These are phyloP conservation scores for Psittacula echo DNA, from an alignment of 2,797 vertebrate species.

Conservation along the genomic window DNA sequence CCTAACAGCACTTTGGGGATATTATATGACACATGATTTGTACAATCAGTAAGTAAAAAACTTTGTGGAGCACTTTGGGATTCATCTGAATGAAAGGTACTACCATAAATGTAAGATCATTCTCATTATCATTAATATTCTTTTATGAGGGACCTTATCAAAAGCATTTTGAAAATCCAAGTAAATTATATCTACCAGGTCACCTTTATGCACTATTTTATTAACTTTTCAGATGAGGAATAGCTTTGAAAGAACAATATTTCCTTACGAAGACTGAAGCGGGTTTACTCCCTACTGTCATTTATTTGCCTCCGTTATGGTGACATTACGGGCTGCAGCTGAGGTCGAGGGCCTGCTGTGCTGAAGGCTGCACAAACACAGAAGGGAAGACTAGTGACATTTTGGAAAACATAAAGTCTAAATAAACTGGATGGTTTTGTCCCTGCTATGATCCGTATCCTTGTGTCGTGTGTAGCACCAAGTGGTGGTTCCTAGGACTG, in stretches of 20 bases:
- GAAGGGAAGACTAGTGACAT: not conserved
- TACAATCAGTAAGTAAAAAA: constrained; percentile 49
- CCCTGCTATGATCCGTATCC: rapidly evolving
- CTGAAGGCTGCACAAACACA: not conserved
- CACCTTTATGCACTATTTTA: constrained; percentile 66
- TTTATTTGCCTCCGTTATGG: not conserved
- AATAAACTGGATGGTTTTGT: not conserved
- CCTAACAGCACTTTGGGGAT: not conserved
- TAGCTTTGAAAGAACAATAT: constrained; percentile 13
- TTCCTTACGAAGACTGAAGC: not conserved
- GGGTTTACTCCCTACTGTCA: not conserved
- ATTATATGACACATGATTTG: constrained; percentile 49
- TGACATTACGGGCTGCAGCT: not conserved
- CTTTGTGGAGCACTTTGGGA: constrained; percentile 54
- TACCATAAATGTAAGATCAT: constrained; percentile 57
- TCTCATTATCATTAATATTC: constrained; percentile 66
- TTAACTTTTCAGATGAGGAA: constrained; percentile 55
- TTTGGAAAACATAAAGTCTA: not conserved
- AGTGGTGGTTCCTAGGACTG: not conserved
- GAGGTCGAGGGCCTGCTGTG: not conserved
- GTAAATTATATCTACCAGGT: constrained; percentile 51
- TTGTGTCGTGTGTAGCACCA: not conserved
- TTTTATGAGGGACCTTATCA: constrained; percentile 65
- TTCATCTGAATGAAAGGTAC: constrained; percentile 54
- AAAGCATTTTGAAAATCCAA: constrained; percentile 58